A percentile compares a stretch with the other conserved stretches of the same genome.
phyloP scores from a whole-genome alignment of 2,113 vertebrate species.

The Dolichallabes microphthalmus region DNA sequence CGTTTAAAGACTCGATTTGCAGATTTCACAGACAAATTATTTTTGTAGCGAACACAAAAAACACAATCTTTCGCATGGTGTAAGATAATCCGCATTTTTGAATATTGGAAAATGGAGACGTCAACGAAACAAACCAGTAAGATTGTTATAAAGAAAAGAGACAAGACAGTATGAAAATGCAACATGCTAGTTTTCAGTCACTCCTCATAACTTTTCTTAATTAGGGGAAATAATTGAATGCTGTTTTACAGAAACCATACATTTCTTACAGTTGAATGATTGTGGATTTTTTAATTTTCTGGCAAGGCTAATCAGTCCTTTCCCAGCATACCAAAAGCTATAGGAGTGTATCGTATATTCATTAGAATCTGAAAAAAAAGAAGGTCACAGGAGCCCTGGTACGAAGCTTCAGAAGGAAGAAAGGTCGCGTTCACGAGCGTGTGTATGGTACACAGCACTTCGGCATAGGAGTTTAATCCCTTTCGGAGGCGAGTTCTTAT shows the following conservation, averaged over 20 bases:
- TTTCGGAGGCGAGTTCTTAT: too few relatives aligned
- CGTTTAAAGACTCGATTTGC: background rate
- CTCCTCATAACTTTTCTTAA: background rate
- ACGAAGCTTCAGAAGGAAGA: background rate
- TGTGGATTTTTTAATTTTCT: background rate
- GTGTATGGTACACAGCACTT: background rate
- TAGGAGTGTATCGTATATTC: background rate
- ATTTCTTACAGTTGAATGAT: background rate
- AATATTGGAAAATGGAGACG: background rate
- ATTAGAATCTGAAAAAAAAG: background rate
- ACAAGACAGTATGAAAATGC: background rate
- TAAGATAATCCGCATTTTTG: background rate
- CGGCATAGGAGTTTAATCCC: too few relatives aligned
- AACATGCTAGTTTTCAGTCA: background rate
- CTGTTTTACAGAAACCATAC: background rate
- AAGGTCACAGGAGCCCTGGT: background rate
- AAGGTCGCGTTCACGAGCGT: background rate
- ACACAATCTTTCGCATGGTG: background rate
- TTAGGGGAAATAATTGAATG: background rate
- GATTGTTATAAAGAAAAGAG: background rate
- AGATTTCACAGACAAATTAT: slow-evolving; percentile 20
- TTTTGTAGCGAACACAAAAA: slow-evolving; percentile 24
- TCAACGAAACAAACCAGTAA: background rate
- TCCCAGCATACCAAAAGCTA: background rate
- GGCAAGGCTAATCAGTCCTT: background rate